Evolutionary conservation across 2,113 vertebrate genomes (phyloP), one percentile per base, ranked within the genome.

Genomic region (Poeciliopsis retropinna): DNA sequence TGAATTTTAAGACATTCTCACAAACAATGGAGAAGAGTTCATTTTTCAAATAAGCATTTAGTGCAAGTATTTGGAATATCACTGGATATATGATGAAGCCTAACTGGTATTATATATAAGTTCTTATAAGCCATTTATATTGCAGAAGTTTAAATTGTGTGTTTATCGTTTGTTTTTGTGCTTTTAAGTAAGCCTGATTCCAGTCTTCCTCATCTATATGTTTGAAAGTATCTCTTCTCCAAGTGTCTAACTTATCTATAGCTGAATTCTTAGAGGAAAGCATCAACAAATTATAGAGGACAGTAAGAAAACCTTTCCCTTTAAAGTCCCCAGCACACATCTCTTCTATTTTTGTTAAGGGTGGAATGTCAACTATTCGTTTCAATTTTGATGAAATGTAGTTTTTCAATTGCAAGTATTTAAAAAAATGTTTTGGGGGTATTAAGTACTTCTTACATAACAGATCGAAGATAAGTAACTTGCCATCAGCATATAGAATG

Each of bases 341-440:
- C 4, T 74, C 32, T 15, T 75, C 0, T 44, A 27, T 0, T 47
- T 68, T 32, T 47, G 73, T 44, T 75, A 47, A 31, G 30, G 30
- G 29, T 19, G 25, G 30, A 31, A 32, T 64, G 29, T 10, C 12
- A 27, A 61, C 13, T 11, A 29, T 61, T 5, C 5, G 12, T 73
- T 27, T 51, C 2, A 2, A 12, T 57, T 32, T 73, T n/a, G 10
- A 28, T 34, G n/a, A 54, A 14, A 37, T 22, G 57, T n/a, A n/a
- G 1, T 9, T 0, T 54, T 37, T 65, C 6, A 57, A 0, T 27
- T 73, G 44, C 19, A 54, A 64, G 28, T 64, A 0, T 64, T 64
- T 25, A 0, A 57, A 61, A 28, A 73, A 0, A 2, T 0, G 1
- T 4, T 73, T 54, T 65, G 12, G 5, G 2, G 47, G 30, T 22